Evolutionary conservation across 1,140 invertebrate species (phyloP).

Genomic region (Goniozus legneri): DNA sequence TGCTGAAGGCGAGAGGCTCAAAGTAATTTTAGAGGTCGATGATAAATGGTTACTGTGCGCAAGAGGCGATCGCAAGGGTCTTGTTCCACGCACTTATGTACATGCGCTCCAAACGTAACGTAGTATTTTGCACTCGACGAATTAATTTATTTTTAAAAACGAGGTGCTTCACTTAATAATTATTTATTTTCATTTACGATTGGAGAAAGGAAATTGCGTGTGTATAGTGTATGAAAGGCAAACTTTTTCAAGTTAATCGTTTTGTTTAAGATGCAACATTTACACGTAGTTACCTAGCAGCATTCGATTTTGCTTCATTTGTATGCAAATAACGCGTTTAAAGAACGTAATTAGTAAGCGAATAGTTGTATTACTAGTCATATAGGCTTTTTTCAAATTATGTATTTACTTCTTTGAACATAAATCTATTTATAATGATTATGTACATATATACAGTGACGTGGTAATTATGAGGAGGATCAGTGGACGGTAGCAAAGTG

Average conservation of each 20-base stretch:
- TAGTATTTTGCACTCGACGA: conserved; percentile 5
- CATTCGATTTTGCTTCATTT: conserved; percentile 21
- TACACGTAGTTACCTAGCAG: conserved; percentile 17
- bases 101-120: conserved; percentile 55
- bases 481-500: conserved; percentile 18
- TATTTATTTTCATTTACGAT: neutral
- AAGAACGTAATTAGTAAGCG: conserved; percentile 18
- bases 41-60: conserved; percentile 74
- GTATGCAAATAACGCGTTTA: conserved; percentile 25
- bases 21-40: conserved; percentile 73
- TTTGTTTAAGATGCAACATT: conserved; percentile 24
- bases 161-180: neutral
- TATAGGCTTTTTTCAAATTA: conserved; percentile 44
- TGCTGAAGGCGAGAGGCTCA: conserved; percentile 71
- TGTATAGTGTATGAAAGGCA: conserved; percentile 50
- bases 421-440: conserved; percentile 41
- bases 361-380: conserved; percentile 40
- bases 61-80: conserved; percentile 71
- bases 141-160: neutral
- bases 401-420: conserved; percentile 47
- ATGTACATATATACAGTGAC: conserved; percentile 46
- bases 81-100: conserved; percentile 72
- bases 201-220: conserved; percentile 6
- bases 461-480: conserved; percentile 21
- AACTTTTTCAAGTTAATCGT: too few species aligned